Evolutionary conservation across 2,113 vertebrate genomes (phyloP), one percentile per base, ranked within the genome.

Genomic region (Tenebrosternarchus preto): DNA sequence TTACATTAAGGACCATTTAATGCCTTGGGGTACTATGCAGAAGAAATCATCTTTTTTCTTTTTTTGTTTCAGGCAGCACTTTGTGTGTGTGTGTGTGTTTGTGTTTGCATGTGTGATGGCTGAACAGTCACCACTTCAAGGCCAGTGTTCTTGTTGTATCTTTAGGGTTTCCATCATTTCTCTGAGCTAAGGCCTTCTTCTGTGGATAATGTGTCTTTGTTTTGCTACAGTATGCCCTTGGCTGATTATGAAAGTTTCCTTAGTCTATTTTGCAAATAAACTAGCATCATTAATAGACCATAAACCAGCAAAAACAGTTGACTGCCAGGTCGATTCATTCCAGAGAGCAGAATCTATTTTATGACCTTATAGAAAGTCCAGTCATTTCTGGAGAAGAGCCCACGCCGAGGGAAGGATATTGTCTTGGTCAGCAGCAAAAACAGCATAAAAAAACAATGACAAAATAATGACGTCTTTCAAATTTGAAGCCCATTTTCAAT

Each of bases 1-100:
- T 78, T 73, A 80, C 82, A 82, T 82, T 86, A 86, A 76, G 53
- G 16, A 43, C 77, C 85, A 84, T 84, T 57, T 83, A 67, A 69
- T 29, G 71, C 53, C 64, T 11, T 67, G 73, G 72, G 56, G 57
- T 27, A 25, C 8, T 9, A 83, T 82, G 64, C 78, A 69, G 55
- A 22, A 69, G 82, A 84, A 82, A 80, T 74, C 80, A 31, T 80
- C 17, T 43, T 68, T 20, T 69, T 22, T 61, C 27, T 75, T 9
- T 66, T 66, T 66, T 39, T 36, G 64, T 76, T 60, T 76, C 39
- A 66, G 39, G 56, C 56, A 79, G 60, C 59, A 77, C 75, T 67
- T 29, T 67, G 64, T 67, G 64, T 4, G 43, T 46, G 43, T 46
- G 43, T 46, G 43, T 46, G 43, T 46, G 43, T 46, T 4, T 46